Evolutionary conservation across 53 echinoderm and acorn worm genomes (phyloP).

Genomic region (Pentamera pediparva): DNA sequence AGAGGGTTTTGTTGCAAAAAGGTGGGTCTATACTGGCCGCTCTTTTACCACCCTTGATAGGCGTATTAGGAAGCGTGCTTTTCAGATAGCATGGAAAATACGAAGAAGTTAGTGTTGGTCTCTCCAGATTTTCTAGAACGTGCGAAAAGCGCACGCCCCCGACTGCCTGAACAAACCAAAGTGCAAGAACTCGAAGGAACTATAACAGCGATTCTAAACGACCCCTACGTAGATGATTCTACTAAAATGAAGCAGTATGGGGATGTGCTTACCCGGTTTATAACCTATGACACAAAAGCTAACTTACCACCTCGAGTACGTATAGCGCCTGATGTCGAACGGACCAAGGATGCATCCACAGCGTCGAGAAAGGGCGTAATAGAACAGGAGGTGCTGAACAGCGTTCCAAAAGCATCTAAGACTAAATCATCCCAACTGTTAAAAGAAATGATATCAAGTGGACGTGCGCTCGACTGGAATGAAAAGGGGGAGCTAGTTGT

Average conservation of each 20-base stretch:
- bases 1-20: constrained; percentile 21
- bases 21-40: neutral
- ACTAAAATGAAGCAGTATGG: constrained; percentile 8
- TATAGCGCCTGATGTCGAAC: neutral
- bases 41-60: constrained; percentile 32
- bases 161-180: neutral
- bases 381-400: constrained; percentile 1
- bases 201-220: neutral
- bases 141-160: neutral
- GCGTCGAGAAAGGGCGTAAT: neutral
- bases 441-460: neutral
- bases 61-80: constrained; percentile 8
- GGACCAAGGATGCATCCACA: neutral
- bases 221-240: neutral
- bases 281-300: neutral
- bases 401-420: neutral
- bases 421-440: neutral
- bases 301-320: neutral
- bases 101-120: constrained; percentile 15
- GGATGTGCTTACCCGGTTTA: constrained; percentile 1
- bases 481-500: constrained; percentile 5
- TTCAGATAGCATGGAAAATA: constrained; percentile 4
- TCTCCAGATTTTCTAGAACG: constrained; percentile 6
- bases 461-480: no score
- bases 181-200: neutral